Conservation (phyloP, 2,797 vertebrate species). For the Martes flavigula region DNA sequence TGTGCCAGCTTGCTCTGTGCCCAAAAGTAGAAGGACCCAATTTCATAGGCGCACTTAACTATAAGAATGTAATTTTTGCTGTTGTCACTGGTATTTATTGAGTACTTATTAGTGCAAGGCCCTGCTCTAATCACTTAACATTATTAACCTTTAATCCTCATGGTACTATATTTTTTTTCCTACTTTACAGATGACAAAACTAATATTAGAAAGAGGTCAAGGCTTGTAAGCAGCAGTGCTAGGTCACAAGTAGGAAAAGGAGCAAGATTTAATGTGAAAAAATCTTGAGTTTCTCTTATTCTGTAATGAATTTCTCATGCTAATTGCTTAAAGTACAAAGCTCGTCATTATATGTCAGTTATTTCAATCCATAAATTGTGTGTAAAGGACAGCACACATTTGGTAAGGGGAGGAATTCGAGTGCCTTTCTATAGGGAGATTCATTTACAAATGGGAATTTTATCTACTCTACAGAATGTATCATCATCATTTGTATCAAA, state of each 20-base stretch:
- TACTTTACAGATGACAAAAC: background rate
- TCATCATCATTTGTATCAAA: background rate
- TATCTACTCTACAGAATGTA: background rate
- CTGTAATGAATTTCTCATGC: background rate
- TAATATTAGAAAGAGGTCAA: background rate
- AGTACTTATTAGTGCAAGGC: background rate
- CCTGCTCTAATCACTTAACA: background rate
- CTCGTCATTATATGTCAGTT: background rate
- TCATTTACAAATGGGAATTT: background rate
- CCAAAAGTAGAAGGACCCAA: background rate
- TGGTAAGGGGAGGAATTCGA: background rate
- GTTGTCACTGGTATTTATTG: background rate
- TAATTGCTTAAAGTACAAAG: background rate
- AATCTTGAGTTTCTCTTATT: background rate
- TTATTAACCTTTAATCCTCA: background rate
- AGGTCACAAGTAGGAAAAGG: background rate
- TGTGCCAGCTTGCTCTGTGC: background rate
- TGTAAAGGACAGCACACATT: background rate
- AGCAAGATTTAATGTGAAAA: background rate
- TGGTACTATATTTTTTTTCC: background rate
- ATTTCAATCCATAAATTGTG: background rate
- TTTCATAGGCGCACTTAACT: background rate
- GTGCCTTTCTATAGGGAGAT: background rate
- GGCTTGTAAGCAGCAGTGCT: background rate
- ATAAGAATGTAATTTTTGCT: background rate